These are phyloP conservation scores for Oreonectes daqikongensis DNA, from an alignment of 2,797 vertebrate species.

Conservation along the genomic window DNA sequence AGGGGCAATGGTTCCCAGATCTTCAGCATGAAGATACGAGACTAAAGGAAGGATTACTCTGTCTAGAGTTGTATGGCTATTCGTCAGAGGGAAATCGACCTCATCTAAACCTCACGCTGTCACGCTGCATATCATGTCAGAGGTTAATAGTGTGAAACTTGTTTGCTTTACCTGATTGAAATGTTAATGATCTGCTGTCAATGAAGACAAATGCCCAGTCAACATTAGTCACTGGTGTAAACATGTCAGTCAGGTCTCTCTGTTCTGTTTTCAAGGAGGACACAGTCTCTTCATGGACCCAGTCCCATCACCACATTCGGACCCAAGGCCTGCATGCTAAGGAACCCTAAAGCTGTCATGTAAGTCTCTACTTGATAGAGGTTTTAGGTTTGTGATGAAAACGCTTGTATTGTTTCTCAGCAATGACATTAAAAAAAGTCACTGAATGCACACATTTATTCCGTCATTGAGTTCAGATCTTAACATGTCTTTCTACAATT, in stretches of 20 bases:
- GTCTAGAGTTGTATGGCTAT: too few species aligned
- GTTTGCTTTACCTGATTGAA: background rate
- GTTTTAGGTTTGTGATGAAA: too few species aligned
- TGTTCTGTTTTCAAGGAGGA: conserved; percentile 79
- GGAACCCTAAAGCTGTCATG: conserved; percentile 95
- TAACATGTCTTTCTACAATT: too few species aligned
- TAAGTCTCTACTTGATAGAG: conserved; percentile 73
- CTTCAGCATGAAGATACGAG: too few species aligned
- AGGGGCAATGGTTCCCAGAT: too few species aligned
- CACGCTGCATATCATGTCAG: background rate
- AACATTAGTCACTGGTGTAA: background rate
- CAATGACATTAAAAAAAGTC: too few species aligned
- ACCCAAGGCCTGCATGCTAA: conserved; percentile 96
- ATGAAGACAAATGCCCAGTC: background rate
- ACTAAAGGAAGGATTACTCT: too few species aligned
- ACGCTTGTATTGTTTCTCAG: too few species aligned
- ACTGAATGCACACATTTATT: too few species aligned
- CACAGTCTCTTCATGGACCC: conserved; percentile 93
- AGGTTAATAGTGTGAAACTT: background rate
- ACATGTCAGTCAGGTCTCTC: conserved; percentile 16
- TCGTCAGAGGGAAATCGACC: too few species aligned
- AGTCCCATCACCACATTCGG: conserved; percentile 97
- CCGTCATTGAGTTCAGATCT: too few species aligned
- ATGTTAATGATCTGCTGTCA: background rate
- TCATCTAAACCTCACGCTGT: background rate